Evolutionary conservation across 2,113 vertebrate species (phyloP), one percentile per base, ranked within the genome.

Genomic region (Platysternon megacephalum): DNA sequence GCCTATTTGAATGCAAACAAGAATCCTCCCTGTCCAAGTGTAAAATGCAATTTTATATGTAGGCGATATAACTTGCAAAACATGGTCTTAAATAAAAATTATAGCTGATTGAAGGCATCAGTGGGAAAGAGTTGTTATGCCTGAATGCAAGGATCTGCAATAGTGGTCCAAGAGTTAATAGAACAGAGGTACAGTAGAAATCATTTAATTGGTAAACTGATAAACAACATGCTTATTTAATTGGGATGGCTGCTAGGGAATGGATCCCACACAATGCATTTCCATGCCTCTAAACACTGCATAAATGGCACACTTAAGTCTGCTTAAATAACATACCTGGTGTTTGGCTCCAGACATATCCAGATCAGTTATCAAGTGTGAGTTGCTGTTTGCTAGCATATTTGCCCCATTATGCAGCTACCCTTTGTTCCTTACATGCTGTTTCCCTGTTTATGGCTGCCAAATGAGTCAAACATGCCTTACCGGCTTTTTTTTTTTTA

Each of bases 181-280:
- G 83, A 94, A 26, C 29, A 92, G 85, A 35, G 87, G 65, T 48
- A 53, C 10, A 0, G 1, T 74, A 88, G 87, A 92, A 94, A 93
- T 85, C n/a, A 46, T 92, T 98, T 97, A 97, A 96, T 94, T 98
- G 97, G 85, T 93, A 96, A 93, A 84, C 92, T 93, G 96, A 96
- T 97, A 97, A 97, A 96, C 96, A 94, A 92, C 85, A 5, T 97
- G 95, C 92, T 93, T 98, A 87, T 93, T 98, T 98, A 98, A 97
- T 97, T 98, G 97, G 88, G 91, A 89, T 90, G 89, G 97, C 98
- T 98, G 97, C 98, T 98, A 98, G 96, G 97, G 84, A 95, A 96
- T 97, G 93, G 86, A 85, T 93, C 95, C 55, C 79, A n/a, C 90
- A 95, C 82, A 44, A 1, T 11, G 46, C 81, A 53, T 94, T 94